Percentiles rank a stretch among this genome's conserved stretches.
These are phyloP conservation scores for Sander lucioperca DNA, from an alignment of 2,113 vertebrate genomes.

Conservation along the genomic window DNA sequence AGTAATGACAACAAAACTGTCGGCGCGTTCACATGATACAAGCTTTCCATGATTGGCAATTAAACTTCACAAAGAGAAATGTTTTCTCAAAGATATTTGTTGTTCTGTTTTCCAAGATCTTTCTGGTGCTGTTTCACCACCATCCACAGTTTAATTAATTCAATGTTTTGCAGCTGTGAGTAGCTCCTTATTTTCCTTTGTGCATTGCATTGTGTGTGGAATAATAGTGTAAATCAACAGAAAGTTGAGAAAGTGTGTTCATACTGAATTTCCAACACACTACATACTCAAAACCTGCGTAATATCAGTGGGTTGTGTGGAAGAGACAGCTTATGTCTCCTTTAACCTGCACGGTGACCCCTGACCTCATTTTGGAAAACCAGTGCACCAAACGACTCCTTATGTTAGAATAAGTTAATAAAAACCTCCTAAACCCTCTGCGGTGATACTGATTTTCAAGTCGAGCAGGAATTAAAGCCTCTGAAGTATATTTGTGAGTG, in stretches of 20 bases:
- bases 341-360: slow-evolving; percentile 7
- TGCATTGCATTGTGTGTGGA: neutral
- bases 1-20: too few relatives aligned
- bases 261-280: neutral
- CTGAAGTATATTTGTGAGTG: slow-evolving; percentile 58
- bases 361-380: slow-evolving; percentile 17
- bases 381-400: slow-evolving; percentile 16
- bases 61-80: neutral
- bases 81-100: neutral
- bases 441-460: slow-evolving; percentile 43
- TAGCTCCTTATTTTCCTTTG: neutral
- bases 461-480: slow-evolving; percentile 45
- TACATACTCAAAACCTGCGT: neutral
- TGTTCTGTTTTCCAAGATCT: neutral
- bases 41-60: neutral
- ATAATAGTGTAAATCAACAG: neutral
- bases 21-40: too few relatives aligned
- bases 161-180: slow-evolving; percentile 5
- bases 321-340: neutral
- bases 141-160: neutral
- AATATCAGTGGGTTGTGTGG: neutral
- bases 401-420: slow-evolving; percentile 47
- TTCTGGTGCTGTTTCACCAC: neutral
- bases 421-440: slow-evolving; percentile 54
- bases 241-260: neutral